Percentiles rank a stretch among this genome's conserved stretches.
Conservation (phyloP, 1,140 invertebrate species). For the Gonatopus flavifemur region DNA sequence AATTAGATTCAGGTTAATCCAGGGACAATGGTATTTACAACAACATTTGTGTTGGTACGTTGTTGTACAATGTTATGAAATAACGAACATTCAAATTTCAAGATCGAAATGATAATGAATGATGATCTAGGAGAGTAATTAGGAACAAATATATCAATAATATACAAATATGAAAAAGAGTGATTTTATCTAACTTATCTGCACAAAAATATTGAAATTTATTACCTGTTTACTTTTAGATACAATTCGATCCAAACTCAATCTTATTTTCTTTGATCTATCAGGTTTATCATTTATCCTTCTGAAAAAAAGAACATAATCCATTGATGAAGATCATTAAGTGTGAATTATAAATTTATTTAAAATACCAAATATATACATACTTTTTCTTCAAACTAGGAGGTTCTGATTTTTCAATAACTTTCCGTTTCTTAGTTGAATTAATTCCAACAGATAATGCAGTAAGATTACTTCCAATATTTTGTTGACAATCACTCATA, state of each 20-base stretch:
- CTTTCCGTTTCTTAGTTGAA: constrained; percentile 65
- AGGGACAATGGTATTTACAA: no score
- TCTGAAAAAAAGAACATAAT: constrained; percentile 21
- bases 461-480: no score
- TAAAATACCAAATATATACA: constrained; percentile 21
- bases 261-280: constrained; percentile 46
- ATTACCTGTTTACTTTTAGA: constrained; percentile 40
- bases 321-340: neutral
- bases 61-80: no score
- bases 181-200: no score
- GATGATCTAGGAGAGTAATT: no score
- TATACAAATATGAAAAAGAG: neutral
- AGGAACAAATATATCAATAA: constrained; percentile 1
- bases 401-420: constrained; percentile 43
- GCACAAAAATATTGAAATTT: neutral
- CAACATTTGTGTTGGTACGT: no score
- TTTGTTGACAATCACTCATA: constrained; percentile 35
- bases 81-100: no score
- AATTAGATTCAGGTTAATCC: no score
- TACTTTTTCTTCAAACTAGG: constrained; percentile 63
- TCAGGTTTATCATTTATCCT: constrained; percentile 40
- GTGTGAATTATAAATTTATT: constrained; percentile 3
- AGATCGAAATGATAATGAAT: no score
- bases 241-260: constrained; percentile 50
- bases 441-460: constrained; percentile 13